phyloP scores from a whole-genome alignment of 2,888 invertebrate genomes.

The Margaritifera margaritifera region DNA sequence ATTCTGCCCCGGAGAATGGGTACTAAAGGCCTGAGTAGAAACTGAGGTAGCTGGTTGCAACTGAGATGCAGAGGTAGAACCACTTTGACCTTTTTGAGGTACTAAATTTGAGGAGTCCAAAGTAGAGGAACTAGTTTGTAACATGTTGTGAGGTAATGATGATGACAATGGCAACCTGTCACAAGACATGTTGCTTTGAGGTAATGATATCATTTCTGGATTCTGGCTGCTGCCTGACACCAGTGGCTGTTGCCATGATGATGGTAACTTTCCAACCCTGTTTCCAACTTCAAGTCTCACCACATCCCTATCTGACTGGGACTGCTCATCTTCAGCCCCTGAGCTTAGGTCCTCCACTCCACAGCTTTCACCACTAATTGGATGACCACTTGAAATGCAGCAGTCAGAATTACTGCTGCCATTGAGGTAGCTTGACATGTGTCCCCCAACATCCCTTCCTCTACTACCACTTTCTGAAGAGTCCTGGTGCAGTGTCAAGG shows the following conservation, averaged over 20 bases:
- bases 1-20: too few relatives aligned
- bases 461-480: slow-evolving; percentile 12
- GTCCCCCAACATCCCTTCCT: slow-evolving; percentile 14
- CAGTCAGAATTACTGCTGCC: slow-evolving; percentile 12
- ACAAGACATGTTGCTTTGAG: too few relatives aligned
- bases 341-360: slow-evolving; percentile 12
- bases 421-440: slow-evolving; percentile 9
- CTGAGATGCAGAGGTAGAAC: too few relatives aligned
- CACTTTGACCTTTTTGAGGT: too few relatives aligned
- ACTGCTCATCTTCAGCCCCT: neutral
- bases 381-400: slow-evolving; percentile 17
- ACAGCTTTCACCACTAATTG: slow-evolving; percentile 22
- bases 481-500: slow-evolving; percentile 2
- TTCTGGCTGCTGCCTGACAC: neutral
- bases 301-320: neutral
- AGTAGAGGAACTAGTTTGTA: too few relatives aligned
- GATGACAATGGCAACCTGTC: too few relatives aligned
- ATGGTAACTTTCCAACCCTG: neutral
- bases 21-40: too few relatives aligned
- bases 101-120: too few relatives aligned
- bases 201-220: neutral
- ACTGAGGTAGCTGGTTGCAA: too few relatives aligned
- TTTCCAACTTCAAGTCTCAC: neutral
- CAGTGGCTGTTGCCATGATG: neutral
- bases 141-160: too few relatives aligned